phyloP scores from a whole-genome alignment of 2,113 vertebrate genomes.

The Rattus norvegicus region DNA sequence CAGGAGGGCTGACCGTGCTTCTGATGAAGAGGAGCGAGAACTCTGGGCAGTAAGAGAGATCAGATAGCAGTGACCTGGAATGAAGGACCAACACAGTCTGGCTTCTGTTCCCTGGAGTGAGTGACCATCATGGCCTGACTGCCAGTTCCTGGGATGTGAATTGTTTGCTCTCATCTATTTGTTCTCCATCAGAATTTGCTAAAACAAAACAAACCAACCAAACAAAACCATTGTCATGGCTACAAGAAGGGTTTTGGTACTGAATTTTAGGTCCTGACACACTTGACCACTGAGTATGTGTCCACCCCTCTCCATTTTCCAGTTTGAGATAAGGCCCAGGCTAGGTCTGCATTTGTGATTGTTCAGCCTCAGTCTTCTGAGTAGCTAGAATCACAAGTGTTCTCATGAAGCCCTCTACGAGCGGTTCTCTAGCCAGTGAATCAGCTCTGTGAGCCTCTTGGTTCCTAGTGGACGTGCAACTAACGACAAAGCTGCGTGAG shows the following conservation, averaged over 20 bases:
- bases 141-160: neutral
- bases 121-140: too few relatives aligned
- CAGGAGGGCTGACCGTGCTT: neutral
- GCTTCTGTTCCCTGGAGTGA: neutral
- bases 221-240: slow-evolving; percentile 55
- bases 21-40: neutral
- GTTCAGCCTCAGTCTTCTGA: neutral
- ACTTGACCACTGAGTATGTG: neutral
- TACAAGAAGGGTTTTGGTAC: slow-evolving; percentile 40
- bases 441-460: slow-evolving; percentile 74
- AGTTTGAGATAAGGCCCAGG: neutral
- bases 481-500: slow-evolving; percentile 74
- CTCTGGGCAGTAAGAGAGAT: neutral
- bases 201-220: too few relatives aligned
- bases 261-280: neutral
- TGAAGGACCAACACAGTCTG: neutral
- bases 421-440: slow-evolving; percentile 52
- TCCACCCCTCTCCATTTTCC: neutral
- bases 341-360: neutral
- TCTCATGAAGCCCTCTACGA: neutral
- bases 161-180: neutral
- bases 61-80: neutral
- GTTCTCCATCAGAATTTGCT: neutral
- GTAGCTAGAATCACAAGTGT: neutral
- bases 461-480: slow-evolving; percentile 76